These are phyloP conservation scores for Cataglyphis rosenhaueri DNA, from an alignment of 2,888 invertebrate species.

Conservation along the genomic window DNA sequence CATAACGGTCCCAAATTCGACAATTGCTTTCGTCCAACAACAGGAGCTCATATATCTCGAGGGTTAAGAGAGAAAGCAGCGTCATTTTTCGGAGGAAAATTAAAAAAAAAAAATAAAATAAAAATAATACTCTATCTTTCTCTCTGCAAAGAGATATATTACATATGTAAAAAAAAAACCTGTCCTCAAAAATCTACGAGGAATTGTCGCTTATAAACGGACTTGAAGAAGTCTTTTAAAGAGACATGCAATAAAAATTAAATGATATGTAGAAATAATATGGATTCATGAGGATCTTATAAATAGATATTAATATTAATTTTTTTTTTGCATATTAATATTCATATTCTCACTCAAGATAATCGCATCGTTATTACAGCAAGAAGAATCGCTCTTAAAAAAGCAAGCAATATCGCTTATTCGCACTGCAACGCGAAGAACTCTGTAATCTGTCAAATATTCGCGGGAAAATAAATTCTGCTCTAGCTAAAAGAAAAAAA, in stretches of 20 bases:
- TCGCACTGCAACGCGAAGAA: not conserved
- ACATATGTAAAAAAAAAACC: not conserved
- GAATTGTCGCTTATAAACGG: not conserved
- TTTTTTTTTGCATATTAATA: not conserved
- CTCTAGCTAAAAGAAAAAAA: not conserved
- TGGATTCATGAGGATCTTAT: not conserved
- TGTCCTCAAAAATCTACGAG: not conserved
- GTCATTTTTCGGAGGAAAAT: not conserved
- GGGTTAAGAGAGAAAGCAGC: not conserved
- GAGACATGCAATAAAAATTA: not conserved
- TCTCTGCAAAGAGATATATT: no score
- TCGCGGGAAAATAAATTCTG: not conserved
- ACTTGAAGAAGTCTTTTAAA: not conserved
- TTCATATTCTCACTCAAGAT: not conserved
- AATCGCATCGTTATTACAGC: not conserved
- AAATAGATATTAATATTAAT: not conserved
- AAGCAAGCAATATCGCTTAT: not conserved
- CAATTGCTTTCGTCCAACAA: not conserved
- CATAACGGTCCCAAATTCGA: not conserved
- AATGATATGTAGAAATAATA: not conserved
- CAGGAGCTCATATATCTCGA: not conserved
- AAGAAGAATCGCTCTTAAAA: not conserved
- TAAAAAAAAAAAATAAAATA: no score
- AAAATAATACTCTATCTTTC: no score
- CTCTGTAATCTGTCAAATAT: not conserved